A percentile compares a stretch with the other conserved stretches of the same genome.
Conservation (phyloP, 2,888 invertebrate species). For the Erpobdella octoculata region DNA sequence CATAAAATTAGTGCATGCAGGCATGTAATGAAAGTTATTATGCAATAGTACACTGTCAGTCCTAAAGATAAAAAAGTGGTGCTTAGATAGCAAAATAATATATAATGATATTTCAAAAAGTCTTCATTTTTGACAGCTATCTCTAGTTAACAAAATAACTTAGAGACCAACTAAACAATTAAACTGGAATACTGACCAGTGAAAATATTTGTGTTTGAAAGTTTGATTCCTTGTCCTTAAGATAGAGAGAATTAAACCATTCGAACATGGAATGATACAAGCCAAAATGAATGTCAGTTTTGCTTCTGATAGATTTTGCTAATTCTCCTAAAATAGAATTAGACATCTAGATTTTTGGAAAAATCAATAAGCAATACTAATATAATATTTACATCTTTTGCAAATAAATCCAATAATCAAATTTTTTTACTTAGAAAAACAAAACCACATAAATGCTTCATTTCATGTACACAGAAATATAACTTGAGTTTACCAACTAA, state of each 20-base stretch:
- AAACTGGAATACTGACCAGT: slow-evolving; percentile 26
- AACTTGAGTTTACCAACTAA: slow-evolving; percentile 60
- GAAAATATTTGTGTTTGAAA: slow-evolving; percentile 39
- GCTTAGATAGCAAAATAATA: no score
- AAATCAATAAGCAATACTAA: neutral
- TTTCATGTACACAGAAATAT: neutral
- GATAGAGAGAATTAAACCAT: slow-evolving; percentile 51
- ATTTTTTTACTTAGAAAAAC: neutral
- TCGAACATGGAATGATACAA: slow-evolving; percentile 50
- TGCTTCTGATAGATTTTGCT: slow-evolving; percentile 41
- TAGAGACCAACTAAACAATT: neutral
- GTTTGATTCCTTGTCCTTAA: slow-evolving; percentile 40
- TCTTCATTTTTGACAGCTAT: no score
- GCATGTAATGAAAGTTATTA: no score
- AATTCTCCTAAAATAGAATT: slow-evolving; percentile 41
- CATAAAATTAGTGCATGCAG: no score
- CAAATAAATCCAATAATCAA: neutral
- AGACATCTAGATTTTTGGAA: neutral
- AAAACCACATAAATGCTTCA: neutral
- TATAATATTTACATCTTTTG: neutral
- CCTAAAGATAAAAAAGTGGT: no score
- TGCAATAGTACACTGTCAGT: no score
- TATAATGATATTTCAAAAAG: no score
- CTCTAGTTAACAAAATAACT: neutral
- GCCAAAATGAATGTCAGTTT: slow-evolving; percentile 56